Percentiles rank a stretch among this genome's conserved stretches.
Conservation (phyloP, 2,797 vertebrate species). For the Thunnus albacares region DNA sequence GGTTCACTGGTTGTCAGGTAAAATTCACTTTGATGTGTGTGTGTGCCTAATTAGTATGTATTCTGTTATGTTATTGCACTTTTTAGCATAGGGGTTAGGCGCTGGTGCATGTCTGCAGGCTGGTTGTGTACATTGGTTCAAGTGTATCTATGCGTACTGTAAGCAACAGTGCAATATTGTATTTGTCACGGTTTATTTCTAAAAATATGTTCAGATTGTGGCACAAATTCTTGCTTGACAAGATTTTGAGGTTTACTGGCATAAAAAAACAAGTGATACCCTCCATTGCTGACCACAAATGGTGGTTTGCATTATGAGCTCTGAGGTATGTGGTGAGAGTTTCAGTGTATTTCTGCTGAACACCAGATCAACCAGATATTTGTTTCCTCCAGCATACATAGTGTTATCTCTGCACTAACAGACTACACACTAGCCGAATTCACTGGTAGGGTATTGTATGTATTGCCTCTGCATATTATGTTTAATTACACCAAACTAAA, state of each 20-base stretch:
- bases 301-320: neutral
- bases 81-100: neutral
- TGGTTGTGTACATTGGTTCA: neutral
- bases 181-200: neutral
- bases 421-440: neutral
- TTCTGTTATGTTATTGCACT: neutral
- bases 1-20: conserved; percentile 59
- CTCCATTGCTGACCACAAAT: neutral
- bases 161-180: neutral
- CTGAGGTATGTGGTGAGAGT: neutral
- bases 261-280: neutral
- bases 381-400: neutral
- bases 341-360: neutral
- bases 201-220: neutral
- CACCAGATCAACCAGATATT: neutral
- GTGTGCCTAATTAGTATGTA: neutral
- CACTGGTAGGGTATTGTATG: neutral
- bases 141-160: neutral
- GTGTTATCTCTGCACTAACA: neutral
- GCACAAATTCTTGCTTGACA: neutral
- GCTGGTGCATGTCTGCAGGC: neutral
- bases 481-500: neutral
- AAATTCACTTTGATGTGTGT: conserved; percentile 19
- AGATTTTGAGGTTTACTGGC: neutral
- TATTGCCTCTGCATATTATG: neutral